Percentiles rank a stretch among this genome's conserved stretches.
phyloP scores from a whole-genome alignment of 2,797 vertebrate species.

The Sandelia bainsii region DNA sequence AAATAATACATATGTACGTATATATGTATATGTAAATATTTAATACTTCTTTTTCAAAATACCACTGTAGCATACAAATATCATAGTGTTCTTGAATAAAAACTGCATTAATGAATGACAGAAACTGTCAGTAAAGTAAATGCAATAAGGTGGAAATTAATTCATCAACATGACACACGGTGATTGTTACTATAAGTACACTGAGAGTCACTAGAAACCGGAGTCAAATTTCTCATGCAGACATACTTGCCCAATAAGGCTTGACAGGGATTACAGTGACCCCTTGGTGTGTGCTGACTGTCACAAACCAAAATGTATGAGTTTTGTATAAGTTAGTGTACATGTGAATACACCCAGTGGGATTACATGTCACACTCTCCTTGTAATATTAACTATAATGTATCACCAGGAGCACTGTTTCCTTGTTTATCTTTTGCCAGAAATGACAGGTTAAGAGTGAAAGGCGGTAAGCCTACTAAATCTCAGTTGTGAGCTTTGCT shows the following conservation, averaged over 20 bases:
- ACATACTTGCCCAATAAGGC: no score
- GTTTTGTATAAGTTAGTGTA: neutral
- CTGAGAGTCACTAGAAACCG: no score
- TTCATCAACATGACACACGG: neutral
- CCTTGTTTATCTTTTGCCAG: slow-evolving; percentile 58
- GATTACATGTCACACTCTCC: neutral
- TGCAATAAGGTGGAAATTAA: neutral
- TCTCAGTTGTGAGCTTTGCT: slow-evolving; percentile 61
- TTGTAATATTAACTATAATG: slow-evolving; percentile 5
- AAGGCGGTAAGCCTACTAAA: slow-evolving; percentile 62
- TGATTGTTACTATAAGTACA: neutral
- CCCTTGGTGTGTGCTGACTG: neutral
- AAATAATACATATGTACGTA: neutral
- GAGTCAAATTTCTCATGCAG: no score
- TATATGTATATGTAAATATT: no score
- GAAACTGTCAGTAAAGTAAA: neutral
- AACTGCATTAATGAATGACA: no score
- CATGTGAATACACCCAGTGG: neutral
- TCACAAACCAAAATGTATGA: neutral
- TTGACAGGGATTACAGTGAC: neutral
- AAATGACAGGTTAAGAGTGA: slow-evolving; percentile 53
- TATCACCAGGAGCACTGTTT: slow-evolving; percentile 19
- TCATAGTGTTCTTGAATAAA: no score
- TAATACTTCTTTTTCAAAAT: neutral
- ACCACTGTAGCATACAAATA: neutral